A percentile compares a stretch with the other conserved stretches of the same genome.
phyloP scores from a whole-genome alignment of 1,140 invertebrate genomes.

The Aphaenogaster rudis region DNA sequence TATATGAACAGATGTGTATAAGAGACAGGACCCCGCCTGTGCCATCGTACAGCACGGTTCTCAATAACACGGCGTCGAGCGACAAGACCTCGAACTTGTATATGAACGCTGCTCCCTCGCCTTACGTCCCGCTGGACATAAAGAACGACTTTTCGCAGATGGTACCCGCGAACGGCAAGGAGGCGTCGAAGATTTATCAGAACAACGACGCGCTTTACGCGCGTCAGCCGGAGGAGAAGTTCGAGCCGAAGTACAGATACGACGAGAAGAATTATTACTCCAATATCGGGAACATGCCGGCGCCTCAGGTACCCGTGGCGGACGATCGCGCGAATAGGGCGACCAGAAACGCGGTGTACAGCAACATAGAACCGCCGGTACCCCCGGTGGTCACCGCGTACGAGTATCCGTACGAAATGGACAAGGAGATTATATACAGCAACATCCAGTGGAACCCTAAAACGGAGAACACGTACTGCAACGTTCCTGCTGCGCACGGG shows the following conservation, averaged over 20 bases:
- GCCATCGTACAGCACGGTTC: conserved; percentile 87
- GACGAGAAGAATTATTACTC: conserved; percentile 85
- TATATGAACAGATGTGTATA: too few species aligned
- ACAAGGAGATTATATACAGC: conserved; percentile 86
- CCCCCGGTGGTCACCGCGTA: conserved; percentile 77
- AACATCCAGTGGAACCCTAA: conserved; percentile 86
- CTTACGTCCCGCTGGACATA: conserved; percentile 79
- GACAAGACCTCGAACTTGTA: conserved; percentile 84
- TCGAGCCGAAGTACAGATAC: conserved; percentile 81
- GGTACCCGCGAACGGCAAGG: conserved; percentile 73
- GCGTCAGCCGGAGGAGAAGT: conserved; percentile 81
- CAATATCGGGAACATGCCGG: conserved; percentile 83
- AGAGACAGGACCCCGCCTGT: conserved; percentile 85
- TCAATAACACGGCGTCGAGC: conserved; percentile 83
- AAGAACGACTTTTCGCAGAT: conserved; percentile 79
- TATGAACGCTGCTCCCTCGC: conserved; percentile 84
- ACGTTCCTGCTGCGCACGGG: conserved; percentile 81
- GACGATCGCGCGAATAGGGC: conserved; percentile 78
- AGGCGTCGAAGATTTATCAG: conserved; percentile 79
- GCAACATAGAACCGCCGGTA: conserved; percentile 84
- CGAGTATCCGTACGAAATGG: conserved; percentile 75
- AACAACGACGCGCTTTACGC: conserved; percentile 83
- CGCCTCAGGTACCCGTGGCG: conserved; percentile 76
- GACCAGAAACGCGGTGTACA: conserved; percentile 82
- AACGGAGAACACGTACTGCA: conserved; percentile 85